Base-by-base conservation (phyloP, 1,140 invertebrate genomes). In the Hylyphantes graminicola region DNA sequence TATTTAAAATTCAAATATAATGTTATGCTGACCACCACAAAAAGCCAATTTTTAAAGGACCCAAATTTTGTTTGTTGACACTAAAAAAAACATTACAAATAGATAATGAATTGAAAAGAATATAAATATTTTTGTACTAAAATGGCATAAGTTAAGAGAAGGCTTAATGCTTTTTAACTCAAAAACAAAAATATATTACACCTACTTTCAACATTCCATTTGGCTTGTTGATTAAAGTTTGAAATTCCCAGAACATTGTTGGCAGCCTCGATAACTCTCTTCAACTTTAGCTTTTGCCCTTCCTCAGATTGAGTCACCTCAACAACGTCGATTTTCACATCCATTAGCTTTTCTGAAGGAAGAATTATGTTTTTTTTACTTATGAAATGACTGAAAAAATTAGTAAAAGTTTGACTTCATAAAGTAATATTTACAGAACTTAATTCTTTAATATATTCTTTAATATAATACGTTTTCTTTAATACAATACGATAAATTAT, bases 231-330 rank as follows among this genome's bases (percentile, higher is more conserved):
- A 73, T 86, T 87, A 87, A 88, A 89, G 10, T 87, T 61, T 5
- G 85, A 87, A 13, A 91, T 85, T 4, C 93, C 93, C 17, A 95
- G 89, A 68, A 93, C 92, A 87, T 93, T 93, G 90, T 97, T 97
- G 0, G 96, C 94, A 51, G 94, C 93, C 85, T 94, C 93, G 21
- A 99, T 90, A 59, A 99, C 96, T 70, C 97, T 93, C 78, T 93
- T 92, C 13, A 99, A 90, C 89, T 99, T 99, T 89, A 98, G 96
- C 86, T 96, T 94, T 90, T 99, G 98, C 0, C 97, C 97, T 90
- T 98, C 97, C 90, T 99, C 97, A 15, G 96, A 98, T 89, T 99
- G 98, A 3, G 97, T 99, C 3, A 99, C 98, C 92, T 99, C 98
- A 5, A 97, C 96, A 2, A 99, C 96, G 91, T 99, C 97, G 35